phyloP scores from a whole-genome alignment of 2,113 vertebrate genomes.

The Naja naja region DNA sequence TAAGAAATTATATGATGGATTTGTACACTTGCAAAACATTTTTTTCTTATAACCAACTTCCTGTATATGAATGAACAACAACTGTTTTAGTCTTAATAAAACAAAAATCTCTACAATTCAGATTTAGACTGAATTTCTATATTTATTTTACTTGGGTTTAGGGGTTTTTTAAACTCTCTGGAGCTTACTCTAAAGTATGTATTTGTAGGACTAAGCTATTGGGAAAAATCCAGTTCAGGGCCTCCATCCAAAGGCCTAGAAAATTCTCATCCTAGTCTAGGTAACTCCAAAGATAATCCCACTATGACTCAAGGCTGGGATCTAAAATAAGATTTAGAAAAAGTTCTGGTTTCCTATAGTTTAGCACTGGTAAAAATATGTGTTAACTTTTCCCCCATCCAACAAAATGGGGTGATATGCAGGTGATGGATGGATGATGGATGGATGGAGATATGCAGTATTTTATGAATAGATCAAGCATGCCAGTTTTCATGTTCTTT shows the following conservation, averaged over 20 bases:
- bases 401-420: neutral
- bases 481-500: neutral
- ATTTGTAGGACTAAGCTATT: neutral
- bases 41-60: neutral
- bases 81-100: neutral
- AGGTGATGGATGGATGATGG: neutral
- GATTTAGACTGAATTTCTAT: neutral
- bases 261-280: neutral
- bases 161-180: neutral
- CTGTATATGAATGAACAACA: neutral
- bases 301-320: neutral
- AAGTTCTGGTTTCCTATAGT: neutral
- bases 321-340: neutral
- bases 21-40: neutral
- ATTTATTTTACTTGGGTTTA: neutral
- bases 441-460: neutral
- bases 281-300: neutral
- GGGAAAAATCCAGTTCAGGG: neutral
- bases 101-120: neutral
- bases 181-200: neutral
- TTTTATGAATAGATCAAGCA: neutral
- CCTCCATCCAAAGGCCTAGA: neutral
- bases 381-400: neutral
- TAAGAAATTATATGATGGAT: neutral
- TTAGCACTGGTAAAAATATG: neutral